phyloP scores from a whole-genome alignment of 2,797 vertebrate genomes.

The Sardinella longiceps region DNA sequence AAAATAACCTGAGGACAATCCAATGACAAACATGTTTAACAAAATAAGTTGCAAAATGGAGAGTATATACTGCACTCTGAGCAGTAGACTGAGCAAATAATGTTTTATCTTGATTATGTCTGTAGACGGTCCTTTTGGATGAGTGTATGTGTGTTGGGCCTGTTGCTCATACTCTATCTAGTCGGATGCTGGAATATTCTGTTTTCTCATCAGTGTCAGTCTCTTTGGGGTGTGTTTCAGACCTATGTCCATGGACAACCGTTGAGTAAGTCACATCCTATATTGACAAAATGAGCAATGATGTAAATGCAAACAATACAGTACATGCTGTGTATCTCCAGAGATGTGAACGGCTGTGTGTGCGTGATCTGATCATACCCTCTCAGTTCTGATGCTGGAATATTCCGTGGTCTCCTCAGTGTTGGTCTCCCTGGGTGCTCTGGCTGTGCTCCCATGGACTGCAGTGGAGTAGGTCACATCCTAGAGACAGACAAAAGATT shows the following conservation, averaged over 20 bases:
- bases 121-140: no score
- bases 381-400: neutral
- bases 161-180: no score
- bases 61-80: no score
- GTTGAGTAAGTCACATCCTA: conserved; percentile 70
- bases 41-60: no score
- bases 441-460: neutral
- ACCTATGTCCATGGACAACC: conserved; percentile 61
- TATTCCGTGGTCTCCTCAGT: neutral
- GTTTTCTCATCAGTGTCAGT: no score
- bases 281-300: conserved; percentile 59
- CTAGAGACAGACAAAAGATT: neutral
- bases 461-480: neutral
- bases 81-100: no score
- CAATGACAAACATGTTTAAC: no score
- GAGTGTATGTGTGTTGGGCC: no score
- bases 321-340: conserved; percentile 38
- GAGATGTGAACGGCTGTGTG: neutral
- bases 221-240: conserved; percentile 58
- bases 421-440: neutral
- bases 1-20: no score
- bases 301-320: conserved; percentile 49
- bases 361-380: neutral
- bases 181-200: no score
- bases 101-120: no score